Percentiles rank a stretch among this genome's conserved stretches.
phyloP scores from a whole-genome alignment of 2,113 vertebrate species.

The Albula goreensis region DNA sequence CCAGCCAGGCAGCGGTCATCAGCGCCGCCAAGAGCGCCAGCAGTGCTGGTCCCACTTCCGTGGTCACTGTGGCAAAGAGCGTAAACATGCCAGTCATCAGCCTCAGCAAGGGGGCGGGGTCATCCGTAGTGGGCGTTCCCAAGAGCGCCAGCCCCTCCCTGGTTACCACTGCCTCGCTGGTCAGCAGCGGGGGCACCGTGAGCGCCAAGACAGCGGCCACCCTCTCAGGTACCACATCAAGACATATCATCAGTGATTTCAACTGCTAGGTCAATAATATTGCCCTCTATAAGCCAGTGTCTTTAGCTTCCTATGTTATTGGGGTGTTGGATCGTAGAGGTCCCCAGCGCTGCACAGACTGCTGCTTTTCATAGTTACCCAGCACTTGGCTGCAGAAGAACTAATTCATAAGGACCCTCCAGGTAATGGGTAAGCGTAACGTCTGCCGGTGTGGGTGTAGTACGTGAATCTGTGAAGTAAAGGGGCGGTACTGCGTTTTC shows the following conservation, averaged over 20 bases:
- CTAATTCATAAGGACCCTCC: too few species aligned
- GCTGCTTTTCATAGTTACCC: background rate
- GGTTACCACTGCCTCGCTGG: conserved; percentile 74
- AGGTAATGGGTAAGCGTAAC: too few species aligned
- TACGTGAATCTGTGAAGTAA: background rate
- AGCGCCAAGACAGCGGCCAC: conserved; percentile 77
- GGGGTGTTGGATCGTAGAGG: too few species aligned
- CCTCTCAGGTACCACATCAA: conserved; percentile 76
- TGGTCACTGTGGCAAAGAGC: conserved; percentile 56
- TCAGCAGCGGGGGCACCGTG: conserved; percentile 62
- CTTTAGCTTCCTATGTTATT: background rate
- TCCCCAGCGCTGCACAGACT: too few species aligned
- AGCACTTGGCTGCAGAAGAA: background rate
- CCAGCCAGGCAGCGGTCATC: conserved; percentile 17
- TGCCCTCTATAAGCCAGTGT: background rate
- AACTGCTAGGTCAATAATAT: background rate
- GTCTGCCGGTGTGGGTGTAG: background rate
- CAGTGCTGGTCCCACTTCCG: conserved; percentile 40
- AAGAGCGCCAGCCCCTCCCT: conserved; percentile 64
- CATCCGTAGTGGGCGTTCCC: conserved; percentile 48
- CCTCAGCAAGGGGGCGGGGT: conserved; percentile 60
- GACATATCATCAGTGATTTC: background rate
- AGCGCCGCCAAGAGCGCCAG: conserved; percentile 7
- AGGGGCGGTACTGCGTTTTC: conserved; percentile 34
- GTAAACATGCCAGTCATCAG: conserved; percentile 63